phyloP scores from a whole-genome alignment of 2,888 invertebrate genomes.

The Drosophila rellima region DNA sequence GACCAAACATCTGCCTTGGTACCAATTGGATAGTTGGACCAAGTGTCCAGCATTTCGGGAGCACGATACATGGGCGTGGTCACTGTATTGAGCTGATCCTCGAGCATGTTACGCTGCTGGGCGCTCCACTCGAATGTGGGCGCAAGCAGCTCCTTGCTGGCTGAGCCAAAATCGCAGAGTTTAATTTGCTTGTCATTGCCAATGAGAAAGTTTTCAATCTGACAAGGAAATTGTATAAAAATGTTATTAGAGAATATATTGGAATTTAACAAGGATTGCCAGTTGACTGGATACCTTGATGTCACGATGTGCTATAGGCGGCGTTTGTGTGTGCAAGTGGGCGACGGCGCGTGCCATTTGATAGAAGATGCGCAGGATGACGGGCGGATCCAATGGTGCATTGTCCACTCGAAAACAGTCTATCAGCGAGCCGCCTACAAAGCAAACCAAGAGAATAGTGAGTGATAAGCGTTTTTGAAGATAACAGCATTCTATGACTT shows the following conservation, averaged over 20 bases:
- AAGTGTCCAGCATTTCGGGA: constrained; percentile 99
- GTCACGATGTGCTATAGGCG: constrained; percentile 97
- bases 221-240: constrained; percentile 27
- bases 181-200: constrained; percentile 94
- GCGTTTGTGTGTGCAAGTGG: constrained; percentile 96
- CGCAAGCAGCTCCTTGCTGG: constrained; percentile 92
- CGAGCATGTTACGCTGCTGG: constrained; percentile 94
- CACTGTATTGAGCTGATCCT: constrained; percentile 90
- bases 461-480: not conserved
- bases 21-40: constrained; percentile 97
- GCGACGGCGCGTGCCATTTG: constrained; percentile 96
- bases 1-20: constrained; percentile 98
- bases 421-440: constrained; percentile 83
- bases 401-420: constrained; percentile 82
- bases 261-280: no score
- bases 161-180: constrained; percentile 99
- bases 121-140: constrained; percentile 97
- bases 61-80: constrained; percentile 98
- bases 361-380: constrained; percentile 94
- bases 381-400: constrained; percentile 85
- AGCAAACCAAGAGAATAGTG: not conserved
- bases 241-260: no score
- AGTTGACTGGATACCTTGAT: constrained; percentile 89
- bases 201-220: constrained; percentile 96
- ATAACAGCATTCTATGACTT: constrained; percentile 48